Conservation (phyloP, 2,888 invertebrate genomes). For the Hololepta plana region DNA sequence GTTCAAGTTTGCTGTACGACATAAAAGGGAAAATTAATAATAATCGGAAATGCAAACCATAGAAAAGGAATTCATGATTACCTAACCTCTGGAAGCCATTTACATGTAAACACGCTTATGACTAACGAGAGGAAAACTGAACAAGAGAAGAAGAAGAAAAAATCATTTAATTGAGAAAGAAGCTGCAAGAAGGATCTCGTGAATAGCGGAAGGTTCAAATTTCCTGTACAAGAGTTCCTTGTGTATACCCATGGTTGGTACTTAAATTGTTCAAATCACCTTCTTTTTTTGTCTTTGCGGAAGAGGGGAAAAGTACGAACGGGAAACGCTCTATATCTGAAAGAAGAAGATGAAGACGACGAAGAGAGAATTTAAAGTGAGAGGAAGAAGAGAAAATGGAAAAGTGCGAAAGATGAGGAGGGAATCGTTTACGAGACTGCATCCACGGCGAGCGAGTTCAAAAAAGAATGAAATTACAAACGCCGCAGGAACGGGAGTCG, state of each 20-base stretch:
- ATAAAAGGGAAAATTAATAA: too few species aligned
- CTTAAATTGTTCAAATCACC: too few species aligned
- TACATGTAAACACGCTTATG: too few species aligned
- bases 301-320: neutral
- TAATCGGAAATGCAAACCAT: too few species aligned
- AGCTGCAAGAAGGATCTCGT: constrained; percentile 14
- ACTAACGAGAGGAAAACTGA: too few species aligned
- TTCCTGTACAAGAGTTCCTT: constrained; percentile 17
- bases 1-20: too few species aligned
- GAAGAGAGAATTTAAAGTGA: constrained; percentile 1
- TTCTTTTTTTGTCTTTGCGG: neutral
- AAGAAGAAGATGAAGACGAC: constrained; percentile 4
- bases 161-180: constrained; percentile 19
- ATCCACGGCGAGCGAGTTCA: too few species aligned
- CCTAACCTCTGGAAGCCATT: too few species aligned
- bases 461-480: neutral
- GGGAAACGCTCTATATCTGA: neutral
- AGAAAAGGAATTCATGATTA: too few species aligned
- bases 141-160: too few species aligned
- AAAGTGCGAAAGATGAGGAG: constrained; percentile 8
- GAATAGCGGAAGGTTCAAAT: constrained; percentile 21
- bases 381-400: constrained; percentile 1
- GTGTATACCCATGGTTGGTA: too few species aligned
- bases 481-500: constrained; percentile 9
- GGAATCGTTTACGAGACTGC: too few species aligned